A percentile compares a stretch with the other conserved stretches of the same genome.
Conservation (phyloP, 2,888 invertebrate species). For the Cephus rjabovi region DNA sequence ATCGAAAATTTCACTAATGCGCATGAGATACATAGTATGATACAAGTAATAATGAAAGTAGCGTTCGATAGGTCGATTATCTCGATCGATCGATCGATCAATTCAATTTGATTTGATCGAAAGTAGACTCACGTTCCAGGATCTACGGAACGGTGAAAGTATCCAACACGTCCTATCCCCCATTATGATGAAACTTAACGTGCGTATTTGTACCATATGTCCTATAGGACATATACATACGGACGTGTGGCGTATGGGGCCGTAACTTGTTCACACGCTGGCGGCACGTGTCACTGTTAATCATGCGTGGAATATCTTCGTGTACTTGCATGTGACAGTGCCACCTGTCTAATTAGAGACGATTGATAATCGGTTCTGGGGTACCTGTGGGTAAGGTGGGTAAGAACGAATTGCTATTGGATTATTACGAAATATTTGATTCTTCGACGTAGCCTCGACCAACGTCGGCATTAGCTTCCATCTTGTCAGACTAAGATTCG, state of each 20-base stretch:
- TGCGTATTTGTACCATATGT: not conserved
- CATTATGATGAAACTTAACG: not conserved
- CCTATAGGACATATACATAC: not conserved
- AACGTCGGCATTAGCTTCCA: not conserved
- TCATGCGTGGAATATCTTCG: slow-evolving; percentile 43
- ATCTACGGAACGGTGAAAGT: not conserved
- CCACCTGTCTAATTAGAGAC: slow-evolving; percentile 34
- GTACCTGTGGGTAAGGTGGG: not conserved
- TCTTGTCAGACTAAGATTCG: not conserved
- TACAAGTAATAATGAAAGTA: too few species aligned
- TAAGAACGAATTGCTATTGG: not conserved
- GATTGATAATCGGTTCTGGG: not conserved
- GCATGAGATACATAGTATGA: not conserved
- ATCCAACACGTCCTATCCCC: not conserved
- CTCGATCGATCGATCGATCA: not conserved
- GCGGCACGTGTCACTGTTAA: slow-evolving; percentile 27
- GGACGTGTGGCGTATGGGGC: not conserved
- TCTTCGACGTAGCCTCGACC: not conserved
- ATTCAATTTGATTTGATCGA: not conserved
- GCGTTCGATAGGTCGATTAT: not conserved
- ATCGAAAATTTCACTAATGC: not conserved
- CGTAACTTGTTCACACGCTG: not conserved
- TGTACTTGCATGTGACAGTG: slow-evolving; percentile 26
- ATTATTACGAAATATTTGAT: not conserved
- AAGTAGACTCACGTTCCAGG: not conserved